Percentiles rank a stretch among this genome's conserved stretches.
phyloP scores from a whole-genome alignment of 2,797 vertebrate species.

The Brotula barbata region DNA sequence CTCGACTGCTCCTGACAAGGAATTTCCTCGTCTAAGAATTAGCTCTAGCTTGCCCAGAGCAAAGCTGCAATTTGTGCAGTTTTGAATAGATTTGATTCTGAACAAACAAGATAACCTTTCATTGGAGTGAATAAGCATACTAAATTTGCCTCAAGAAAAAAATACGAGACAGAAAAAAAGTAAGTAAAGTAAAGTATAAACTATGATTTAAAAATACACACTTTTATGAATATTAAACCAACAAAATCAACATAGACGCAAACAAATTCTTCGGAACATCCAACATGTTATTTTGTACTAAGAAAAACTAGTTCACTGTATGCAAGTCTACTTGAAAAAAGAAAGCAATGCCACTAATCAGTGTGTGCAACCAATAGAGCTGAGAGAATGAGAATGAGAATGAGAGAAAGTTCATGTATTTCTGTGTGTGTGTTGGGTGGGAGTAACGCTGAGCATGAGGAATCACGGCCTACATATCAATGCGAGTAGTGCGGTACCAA shows the following conservation, averaged over 20 bases:
- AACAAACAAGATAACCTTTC: constrained; percentile 60
- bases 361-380: constrained; percentile 51
- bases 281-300: constrained; percentile 60
- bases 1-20: constrained; percentile 79
- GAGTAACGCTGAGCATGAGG: constrained; percentile 62
- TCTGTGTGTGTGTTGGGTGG: constrained; percentile 25
- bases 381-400: constrained; percentile 45
- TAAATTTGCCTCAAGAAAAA: constrained; percentile 21
- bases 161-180: constrained; percentile 16
- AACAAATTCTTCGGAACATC: constrained; percentile 69
- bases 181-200: too few species aligned
- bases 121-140: constrained; percentile 49
- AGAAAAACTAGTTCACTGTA: constrained; percentile 62
- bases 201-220: constrained; percentile 38
- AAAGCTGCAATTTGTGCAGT: constrained; percentile 71
- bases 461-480: constrained; percentile 39
- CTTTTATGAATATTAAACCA: constrained; percentile 52
- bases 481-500: constrained; percentile 40
- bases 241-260: constrained; percentile 64
- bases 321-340: constrained; percentile 61
- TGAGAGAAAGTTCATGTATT: constrained; percentile 5
- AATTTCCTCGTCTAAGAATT: constrained; percentile 74
- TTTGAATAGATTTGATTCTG: constrained; percentile 72
- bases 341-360: constrained; percentile 61
- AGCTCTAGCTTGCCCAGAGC: constrained; percentile 64